Percentiles rank a stretch among this genome's conserved stretches.
Conservation (phyloP, 2,113 vertebrate species). For the Nothoprocta perdicaria region DNA sequence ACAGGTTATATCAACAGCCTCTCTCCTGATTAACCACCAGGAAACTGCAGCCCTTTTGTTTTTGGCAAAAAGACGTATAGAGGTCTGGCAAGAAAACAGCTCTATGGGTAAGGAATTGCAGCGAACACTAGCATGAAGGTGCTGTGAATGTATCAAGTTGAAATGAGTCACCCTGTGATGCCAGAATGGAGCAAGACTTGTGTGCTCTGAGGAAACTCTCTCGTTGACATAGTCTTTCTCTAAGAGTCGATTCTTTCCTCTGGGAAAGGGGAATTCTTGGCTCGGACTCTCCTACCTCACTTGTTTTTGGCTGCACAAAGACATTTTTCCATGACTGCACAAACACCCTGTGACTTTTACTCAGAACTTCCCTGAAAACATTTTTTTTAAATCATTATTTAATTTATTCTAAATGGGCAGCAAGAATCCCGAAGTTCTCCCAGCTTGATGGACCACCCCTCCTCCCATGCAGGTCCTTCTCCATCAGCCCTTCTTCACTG, state of each 20-base stretch:
- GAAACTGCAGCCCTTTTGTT: neutral
- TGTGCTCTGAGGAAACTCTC: conserved; percentile 34
- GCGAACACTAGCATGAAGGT: neutral
- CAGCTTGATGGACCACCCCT: neutral
- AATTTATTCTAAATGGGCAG: neutral
- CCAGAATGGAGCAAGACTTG: neutral
- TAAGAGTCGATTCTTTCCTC: conserved; percentile 62
- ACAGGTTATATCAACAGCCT: neutral
- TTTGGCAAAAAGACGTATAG: neutral
- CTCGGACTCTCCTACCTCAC: conserved; percentile 28
- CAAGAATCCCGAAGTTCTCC: neutral
- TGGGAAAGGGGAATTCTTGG: conserved; percentile 60
- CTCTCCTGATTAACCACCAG: neutral
- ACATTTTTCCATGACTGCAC: conserved; percentile 20
- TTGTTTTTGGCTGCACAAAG: conserved; percentile 37
- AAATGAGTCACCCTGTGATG: conserved; percentile 11
- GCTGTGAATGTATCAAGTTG: neutral
- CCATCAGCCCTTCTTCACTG: neutral
- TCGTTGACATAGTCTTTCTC: conserved; percentile 9
- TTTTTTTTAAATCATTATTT: neutral
- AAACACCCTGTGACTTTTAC: neutral
- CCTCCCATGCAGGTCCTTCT: neutral
- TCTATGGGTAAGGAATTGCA: neutral
- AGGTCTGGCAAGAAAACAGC: neutral
- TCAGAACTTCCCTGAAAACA: conserved; percentile 1